A percentile compares a stretch with the other conserved stretches of the same genome.
phyloP scores from a whole-genome alignment of 2,888 invertebrate genomes.

The Polydrusus tereticollis region DNA sequence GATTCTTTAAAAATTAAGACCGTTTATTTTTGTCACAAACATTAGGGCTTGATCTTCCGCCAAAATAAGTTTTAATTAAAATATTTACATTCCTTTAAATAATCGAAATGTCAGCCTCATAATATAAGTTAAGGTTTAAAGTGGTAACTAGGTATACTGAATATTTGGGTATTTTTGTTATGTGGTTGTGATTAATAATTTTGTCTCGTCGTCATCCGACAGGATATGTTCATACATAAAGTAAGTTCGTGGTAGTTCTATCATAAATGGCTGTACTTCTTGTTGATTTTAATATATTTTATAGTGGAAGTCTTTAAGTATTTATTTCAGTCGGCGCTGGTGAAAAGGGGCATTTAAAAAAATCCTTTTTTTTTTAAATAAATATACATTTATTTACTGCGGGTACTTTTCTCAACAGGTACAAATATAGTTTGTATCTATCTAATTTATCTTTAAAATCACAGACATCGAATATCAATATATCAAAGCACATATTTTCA shows the following conservation, averaged over 20 bases:
- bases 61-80: too few species aligned
- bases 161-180: neutral
- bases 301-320: too few species aligned
- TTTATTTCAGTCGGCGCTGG: too few species aligned
- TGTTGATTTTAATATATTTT: constrained; percentile 33
- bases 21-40: too few species aligned
- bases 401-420: neutral
- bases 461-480: constrained; percentile 20
- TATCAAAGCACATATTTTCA: neutral
- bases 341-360: neutral
- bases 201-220: neutral
- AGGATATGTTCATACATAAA: neutral
- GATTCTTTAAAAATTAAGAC: too few species aligned
- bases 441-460: neutral
- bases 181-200: constrained; percentile 21
- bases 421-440: constrained; percentile 12
- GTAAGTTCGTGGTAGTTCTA: constrained; percentile 19
- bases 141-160: constrained; percentile 9
- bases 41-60: too few species aligned
- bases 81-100: too few species aligned
- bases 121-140: constrained; percentile 2
- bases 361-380: neutral
- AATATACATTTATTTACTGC: constrained; percentile 18
- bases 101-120: too few species aligned
- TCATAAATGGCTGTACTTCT: constrained; percentile 21